Evolutionary conservation across 2,797 vertebrate genomes (phyloP).

Genomic region (Poecilia wingei): DNA sequence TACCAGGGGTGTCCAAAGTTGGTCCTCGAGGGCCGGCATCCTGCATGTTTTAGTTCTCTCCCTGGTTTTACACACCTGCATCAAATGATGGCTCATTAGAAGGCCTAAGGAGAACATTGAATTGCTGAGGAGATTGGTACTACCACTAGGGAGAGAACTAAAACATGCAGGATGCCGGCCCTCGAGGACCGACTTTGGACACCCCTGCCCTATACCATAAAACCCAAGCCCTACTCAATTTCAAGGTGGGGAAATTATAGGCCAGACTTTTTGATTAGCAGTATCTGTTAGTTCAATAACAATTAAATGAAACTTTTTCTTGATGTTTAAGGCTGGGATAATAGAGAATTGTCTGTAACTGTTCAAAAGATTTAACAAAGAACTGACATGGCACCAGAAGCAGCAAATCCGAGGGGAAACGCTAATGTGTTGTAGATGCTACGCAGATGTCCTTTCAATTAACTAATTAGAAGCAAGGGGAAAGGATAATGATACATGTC

Average conservation of each 20-base stretch:
- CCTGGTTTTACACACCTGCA: too few species aligned
- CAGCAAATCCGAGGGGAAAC: conserved; percentile 49
- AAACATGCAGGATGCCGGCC: too few species aligned
- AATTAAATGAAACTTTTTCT: conserved; percentile 12
- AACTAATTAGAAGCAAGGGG: conserved; percentile 67
- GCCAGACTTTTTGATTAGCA: background rate
- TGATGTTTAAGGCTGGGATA: conserved; percentile 30
- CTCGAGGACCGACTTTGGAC: too few species aligned
- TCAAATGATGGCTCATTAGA: too few species aligned
- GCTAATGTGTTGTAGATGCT: conserved; percentile 69
- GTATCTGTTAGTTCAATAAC: background rate
- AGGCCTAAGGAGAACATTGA: too few species aligned
- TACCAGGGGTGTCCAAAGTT: too few species aligned
- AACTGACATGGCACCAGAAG: conserved; percentile 18
- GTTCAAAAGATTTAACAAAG: conserved; percentile 42
- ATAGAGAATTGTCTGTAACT: conserved; percentile 34
- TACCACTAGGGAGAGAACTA: too few species aligned
- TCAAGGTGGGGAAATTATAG: background rate
- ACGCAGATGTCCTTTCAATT: conserved; percentile 73
- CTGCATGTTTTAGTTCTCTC: too few species aligned
- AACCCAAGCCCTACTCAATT: background rate
- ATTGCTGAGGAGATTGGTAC: too few species aligned
- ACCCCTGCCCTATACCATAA: background rate
- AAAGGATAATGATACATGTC: conserved; percentile 59
- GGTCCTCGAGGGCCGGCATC: too few species aligned